Evolutionary conservation across 2,113 vertebrate species (phyloP).

Genomic region (Microtus pennsylvanicus): DNA sequence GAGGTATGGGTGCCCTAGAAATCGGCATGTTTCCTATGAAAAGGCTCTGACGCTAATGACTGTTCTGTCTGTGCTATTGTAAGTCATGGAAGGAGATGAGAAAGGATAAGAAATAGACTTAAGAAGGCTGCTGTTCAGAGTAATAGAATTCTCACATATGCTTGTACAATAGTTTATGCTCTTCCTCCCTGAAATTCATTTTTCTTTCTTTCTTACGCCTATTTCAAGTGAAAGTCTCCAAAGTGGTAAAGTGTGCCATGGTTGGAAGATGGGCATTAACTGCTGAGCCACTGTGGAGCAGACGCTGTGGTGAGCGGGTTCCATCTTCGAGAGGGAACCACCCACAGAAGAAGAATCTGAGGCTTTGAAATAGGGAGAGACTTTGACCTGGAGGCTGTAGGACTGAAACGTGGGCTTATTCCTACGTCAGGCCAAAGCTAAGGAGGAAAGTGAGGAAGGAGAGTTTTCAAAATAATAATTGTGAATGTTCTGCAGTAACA

Average conservation of each 20-base stretch:
- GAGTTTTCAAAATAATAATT: background rate
- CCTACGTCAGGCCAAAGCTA: background rate
- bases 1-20: background rate
- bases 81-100: background rate
- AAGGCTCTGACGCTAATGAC: background rate
- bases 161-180: background rate
- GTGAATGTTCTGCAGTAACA: conserved; percentile 10
- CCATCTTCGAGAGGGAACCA: background rate
- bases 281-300: background rate
- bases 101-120: background rate
- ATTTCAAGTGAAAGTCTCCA: conserved; percentile 47
- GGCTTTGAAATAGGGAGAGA: background rate
- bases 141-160: background rate
- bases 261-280: background rate
- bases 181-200: background rate
- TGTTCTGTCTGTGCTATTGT: background rate
- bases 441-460: background rate
- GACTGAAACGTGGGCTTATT: background rate
- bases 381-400: background rate
- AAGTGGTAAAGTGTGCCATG: background rate
- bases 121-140: background rate
- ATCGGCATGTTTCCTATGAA: background rate
- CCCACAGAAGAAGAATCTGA: background rate
- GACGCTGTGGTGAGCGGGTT: background rate
- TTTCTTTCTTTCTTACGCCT: background rate